These are phyloP conservation scores for Hippocampus comes DNA, from an alignment of 2,113 vertebrate species.

Conservation along the genomic window DNA sequence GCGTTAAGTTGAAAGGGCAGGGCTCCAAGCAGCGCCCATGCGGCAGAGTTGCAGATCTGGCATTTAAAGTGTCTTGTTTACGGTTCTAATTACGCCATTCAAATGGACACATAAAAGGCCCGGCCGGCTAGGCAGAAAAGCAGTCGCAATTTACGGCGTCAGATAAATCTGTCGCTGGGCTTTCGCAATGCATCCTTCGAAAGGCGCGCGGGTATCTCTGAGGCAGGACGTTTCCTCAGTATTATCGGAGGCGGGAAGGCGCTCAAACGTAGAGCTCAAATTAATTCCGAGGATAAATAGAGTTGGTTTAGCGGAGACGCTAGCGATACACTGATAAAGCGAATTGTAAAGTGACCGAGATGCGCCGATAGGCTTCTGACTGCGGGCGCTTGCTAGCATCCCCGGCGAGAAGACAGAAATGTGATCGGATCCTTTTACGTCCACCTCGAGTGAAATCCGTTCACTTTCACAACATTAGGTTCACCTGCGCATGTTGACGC, in stretches of 20 bases:
- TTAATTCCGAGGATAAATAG: conserved; percentile 58
- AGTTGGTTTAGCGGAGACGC: conserved; percentile 49
- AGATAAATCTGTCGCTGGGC: conserved; percentile 67
- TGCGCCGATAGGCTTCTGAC: conserved; percentile 51
- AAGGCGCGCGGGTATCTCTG: conserved; percentile 62
- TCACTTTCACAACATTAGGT: conserved; percentile 10
- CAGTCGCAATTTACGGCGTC: conserved; percentile 56
- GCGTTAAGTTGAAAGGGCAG: not conserved
- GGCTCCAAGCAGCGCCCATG: not conserved
- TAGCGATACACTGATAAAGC: conserved; percentile 59
- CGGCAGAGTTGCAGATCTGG: conserved; percentile 33
- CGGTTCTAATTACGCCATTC: conserved; percentile 63
- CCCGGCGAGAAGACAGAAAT: conserved; percentile 42
- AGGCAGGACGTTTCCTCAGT: conserved; percentile 45
- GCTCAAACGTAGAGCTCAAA: conserved; percentile 45
- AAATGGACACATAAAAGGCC: conserved; percentile 64
- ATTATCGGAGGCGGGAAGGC: conserved; percentile 42
- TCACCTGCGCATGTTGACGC: not conserved
- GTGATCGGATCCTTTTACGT: conserved; percentile 49
- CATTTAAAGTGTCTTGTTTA: conserved; percentile 61
- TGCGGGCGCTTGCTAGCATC: conserved; percentile 35
- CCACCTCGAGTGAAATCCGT: not conserved
- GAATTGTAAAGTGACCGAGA: conserved; percentile 58
- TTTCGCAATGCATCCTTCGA: conserved; percentile 63
- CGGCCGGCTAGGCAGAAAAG: conserved; percentile 57